Base-by-base conservation (phyloP, 1,140 invertebrate species). In the Heliconius nattereri region DNA sequence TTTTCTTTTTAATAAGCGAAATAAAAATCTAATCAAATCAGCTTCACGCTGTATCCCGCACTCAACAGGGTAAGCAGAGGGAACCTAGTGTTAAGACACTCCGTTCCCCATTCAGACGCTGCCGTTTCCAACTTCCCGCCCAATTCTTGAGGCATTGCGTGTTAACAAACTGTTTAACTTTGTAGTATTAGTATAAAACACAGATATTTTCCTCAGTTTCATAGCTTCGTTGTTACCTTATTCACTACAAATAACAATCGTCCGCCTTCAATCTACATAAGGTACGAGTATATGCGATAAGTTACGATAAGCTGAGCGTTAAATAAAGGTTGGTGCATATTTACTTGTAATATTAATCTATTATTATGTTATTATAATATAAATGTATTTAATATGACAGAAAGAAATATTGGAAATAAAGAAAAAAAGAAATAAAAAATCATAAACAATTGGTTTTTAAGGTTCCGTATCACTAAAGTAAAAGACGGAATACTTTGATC, bases 181-280 rank as follows among this genome's bases (percentile, higher is more conserved):
- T 19, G 19, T 20, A 52, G 7, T 52, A 20, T 52, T 52, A 52
- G 19, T 20, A 52, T 52, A 16, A 0, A 2, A 52, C 49, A 52
- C 7, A 0, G 49, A 52, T 52, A 66, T 66, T 66, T 26, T 66
- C 60, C n/a, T 16, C 0, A 16, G 23, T 66, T 66, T 26, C 6
- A 16, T 13, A 2, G 26, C 26, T 5, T 66, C 11, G 60, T 66
- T 66, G 60, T 66, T 26, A 66, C 60, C 60, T 29, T 66, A 66
- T 66, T 16, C 60, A 66, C 60, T 66, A n/a, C 60, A 66, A 66
- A 26, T 23, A 60, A 60, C 60, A 66, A 66, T 66, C 60, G 60
- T 29, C 26, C 16, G 13, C 60, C 60, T 66, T 66, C 60, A 66
- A 66, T 66, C 60, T 29, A 29, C 60, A 66, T 66, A 29, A 66